Percentiles rank a stretch among this genome's conserved stretches.
Evolutionary conservation across 1,140 invertebrate genomes (phyloP).

Genomic region (Heterodera carotae): DNA sequence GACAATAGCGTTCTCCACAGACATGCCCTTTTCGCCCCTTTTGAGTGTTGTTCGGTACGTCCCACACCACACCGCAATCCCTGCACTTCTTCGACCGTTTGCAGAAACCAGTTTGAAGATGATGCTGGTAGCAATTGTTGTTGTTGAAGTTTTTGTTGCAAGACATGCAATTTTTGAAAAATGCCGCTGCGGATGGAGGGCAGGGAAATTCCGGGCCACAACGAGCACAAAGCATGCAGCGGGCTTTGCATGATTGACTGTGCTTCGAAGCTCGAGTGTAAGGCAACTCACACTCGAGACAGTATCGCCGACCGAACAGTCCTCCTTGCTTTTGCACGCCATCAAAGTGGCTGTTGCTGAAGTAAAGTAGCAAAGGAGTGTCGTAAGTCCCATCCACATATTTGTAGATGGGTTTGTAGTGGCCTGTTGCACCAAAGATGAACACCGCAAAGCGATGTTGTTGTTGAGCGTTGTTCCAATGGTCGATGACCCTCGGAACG

Average conservation of each 20-base stretch:
- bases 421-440: background rate
- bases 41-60: background rate
- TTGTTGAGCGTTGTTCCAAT: background rate
- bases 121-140: background rate
- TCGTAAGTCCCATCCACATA: background rate
- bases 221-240: background rate
- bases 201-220: background rate
- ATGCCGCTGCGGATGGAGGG: background rate
- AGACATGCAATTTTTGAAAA: background rate
- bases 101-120: background rate
- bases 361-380: background rate
- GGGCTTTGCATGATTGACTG: background rate
- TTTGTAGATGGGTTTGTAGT: conserved; percentile 1
- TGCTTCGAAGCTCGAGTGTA: background rate
- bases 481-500: background rate
- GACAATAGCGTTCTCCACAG: background rate
- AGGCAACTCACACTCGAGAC: background rate
- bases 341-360: background rate
- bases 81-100: background rate
- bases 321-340: conserved; percentile 4
- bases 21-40: background rate
- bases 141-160: background rate
- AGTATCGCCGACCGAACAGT: background rate
- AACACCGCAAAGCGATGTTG: background rate
- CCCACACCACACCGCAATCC: background rate